phyloP scores from a whole-genome alignment of 2,888 invertebrate genomes.

The Leucophenga maculata region DNA sequence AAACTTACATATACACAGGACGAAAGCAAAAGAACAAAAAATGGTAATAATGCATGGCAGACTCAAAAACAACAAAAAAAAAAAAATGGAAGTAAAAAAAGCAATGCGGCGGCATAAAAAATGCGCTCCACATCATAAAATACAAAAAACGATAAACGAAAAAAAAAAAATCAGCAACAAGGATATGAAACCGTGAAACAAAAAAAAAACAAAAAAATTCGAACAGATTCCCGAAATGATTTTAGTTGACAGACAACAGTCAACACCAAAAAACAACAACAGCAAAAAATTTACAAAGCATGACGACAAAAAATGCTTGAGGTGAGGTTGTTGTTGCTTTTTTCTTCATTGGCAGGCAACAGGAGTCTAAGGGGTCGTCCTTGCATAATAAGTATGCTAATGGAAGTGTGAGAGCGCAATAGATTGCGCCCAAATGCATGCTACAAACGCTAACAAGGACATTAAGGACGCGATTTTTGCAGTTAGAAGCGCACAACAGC shows the following conservation, averaged over 20 bases:
- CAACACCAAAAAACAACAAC: slow-evolving; percentile 44
- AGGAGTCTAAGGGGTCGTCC: background rate
- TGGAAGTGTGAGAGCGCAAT: background rate
- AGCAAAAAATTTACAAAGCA: background rate
- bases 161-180: slow-evolving; percentile 9
- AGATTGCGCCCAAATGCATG: too few species aligned
- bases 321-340: background rate
- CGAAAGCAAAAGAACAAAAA: background rate
- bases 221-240: slow-evolving; percentile 44
- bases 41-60: too few species aligned
- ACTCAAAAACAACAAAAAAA: background rate
- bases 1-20: slow-evolving; percentile 27
- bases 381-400: slow-evolving; percentile 4
- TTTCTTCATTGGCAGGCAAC: background rate
- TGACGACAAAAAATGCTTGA: background rate
- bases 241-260: slow-evolving; percentile 59
- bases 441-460: background rate
- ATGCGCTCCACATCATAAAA: background rate
- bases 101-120: background rate
- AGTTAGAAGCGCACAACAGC: too few species aligned
- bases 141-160: background rate
- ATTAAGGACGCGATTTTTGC: background rate
- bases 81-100: background rate
- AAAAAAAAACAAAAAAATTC: background rate
- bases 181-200: slow-evolving; percentile 5